Evolutionary conservation across 2,888 invertebrate genomes (phyloP).

Genomic region (Lasioglossum villosulum): DNA sequence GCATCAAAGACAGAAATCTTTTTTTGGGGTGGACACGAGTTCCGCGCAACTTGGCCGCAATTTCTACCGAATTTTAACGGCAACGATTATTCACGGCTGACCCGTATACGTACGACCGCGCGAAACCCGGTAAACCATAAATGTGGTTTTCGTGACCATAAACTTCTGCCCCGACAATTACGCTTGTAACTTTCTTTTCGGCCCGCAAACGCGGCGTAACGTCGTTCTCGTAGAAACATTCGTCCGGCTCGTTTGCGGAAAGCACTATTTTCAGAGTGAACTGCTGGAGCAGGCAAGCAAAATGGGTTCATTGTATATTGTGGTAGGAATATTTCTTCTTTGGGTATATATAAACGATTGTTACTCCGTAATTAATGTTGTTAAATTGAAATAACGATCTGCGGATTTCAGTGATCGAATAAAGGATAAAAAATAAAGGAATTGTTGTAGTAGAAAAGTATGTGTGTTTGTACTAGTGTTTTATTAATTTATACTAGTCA

Average conservation of each 20-base stretch:
- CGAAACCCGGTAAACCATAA: conserved; percentile 54
- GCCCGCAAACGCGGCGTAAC: conserved; percentile 1
- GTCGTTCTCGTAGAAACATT: conserved; percentile 12
- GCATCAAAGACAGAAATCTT: not conserved
- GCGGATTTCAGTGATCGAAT: not conserved
- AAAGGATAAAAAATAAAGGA: no score
- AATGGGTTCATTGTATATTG: conserved; percentile 13
- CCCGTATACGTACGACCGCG: conserved; percentile 23
- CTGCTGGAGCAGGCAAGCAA: conserved; percentile 8
- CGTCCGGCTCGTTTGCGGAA: conserved; percentile 11
- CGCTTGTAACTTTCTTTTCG: conserved; percentile 55
- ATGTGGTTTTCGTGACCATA: conserved; percentile 60
- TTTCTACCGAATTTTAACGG: conserved; percentile 48
- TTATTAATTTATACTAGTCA: no score
- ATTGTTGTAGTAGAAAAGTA: no score
- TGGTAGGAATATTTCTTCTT: conserved; percentile 16
- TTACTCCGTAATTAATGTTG: not conserved
- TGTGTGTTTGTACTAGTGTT: no score
- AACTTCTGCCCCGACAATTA: conserved; percentile 57
- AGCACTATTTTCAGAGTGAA: conserved; percentile 33
- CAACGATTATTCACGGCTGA: conserved; percentile 49
- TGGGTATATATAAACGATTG: not conserved
- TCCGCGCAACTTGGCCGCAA: conserved; percentile 28
- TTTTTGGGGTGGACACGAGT: not conserved
- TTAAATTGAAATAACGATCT: not conserved